Percentiles rank a stretch among this genome's conserved stretches.
Conservation (phyloP, 2,113 vertebrate species). For the Dasypus novemcinctus region DNA sequence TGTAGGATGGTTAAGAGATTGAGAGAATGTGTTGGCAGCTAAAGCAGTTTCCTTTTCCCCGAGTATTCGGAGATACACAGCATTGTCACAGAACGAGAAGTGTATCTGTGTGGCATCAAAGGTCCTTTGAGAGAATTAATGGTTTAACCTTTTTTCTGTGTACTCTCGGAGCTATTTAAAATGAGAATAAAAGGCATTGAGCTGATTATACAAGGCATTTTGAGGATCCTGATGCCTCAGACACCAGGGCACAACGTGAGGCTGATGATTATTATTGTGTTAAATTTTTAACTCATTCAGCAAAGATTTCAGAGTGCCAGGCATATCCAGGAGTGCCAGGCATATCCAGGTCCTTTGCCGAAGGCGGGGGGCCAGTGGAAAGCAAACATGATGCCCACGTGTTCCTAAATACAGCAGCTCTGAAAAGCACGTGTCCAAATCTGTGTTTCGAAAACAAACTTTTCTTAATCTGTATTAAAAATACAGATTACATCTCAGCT, state of each 20-base stretch:
- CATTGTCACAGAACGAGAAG: background rate
- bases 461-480: no score
- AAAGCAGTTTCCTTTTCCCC: no score
- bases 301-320: no score
- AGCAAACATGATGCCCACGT: accelerated
- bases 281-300: no score
- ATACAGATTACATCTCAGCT: accelerated
- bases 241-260: accelerated
- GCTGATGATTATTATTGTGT: accelerated
- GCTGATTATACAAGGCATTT: no score
- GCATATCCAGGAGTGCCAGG: accelerated
- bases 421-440: background rate
- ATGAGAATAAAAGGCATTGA: no score
- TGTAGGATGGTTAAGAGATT: background rate
- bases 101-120: no score
- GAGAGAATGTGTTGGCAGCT: accelerated
- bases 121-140: accelerated
- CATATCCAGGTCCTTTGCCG: accelerated
- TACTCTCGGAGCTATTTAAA: background rate
- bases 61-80: background rate
- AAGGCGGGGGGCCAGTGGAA: accelerated
- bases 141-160: background rate
- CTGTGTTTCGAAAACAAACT: background rate
- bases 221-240: background rate
- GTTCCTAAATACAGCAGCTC: background rate